Evolutionary conservation across 2,113 vertebrate genomes (phyloP).

Genomic region (Pelmatolapia mariae): DNA sequence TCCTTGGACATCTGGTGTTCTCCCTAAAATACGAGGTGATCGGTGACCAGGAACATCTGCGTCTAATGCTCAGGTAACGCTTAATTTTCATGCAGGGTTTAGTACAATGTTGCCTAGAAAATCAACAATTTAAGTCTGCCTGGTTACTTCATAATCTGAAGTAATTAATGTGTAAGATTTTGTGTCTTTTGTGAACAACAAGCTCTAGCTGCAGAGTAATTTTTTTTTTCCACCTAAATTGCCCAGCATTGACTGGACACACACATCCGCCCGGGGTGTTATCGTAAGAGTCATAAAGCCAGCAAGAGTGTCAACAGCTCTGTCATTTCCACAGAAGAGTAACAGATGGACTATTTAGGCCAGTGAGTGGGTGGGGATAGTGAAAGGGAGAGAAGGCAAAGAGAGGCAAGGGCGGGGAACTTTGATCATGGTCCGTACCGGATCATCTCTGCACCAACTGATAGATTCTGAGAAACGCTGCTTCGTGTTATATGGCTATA

Average conservation of each 20-base stretch:
- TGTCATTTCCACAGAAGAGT: slow-evolving; percentile 27
- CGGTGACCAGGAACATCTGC: slow-evolving; percentile 92
- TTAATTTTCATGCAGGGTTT: background rate
- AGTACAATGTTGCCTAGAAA: background rate
- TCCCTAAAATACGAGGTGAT: slow-evolving; percentile 95
- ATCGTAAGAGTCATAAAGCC: slow-evolving; percentile 40
- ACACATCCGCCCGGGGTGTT: background rate
- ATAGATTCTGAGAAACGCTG: slow-evolving; percentile 11
- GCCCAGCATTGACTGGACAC: background rate
- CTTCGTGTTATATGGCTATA: background rate
- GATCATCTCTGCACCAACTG: slow-evolving; percentile 15
- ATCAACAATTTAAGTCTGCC: background rate
- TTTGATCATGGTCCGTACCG: slow-evolving; percentile 6
- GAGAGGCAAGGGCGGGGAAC: slow-evolving; percentile 9
- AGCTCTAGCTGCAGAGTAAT: background rate
- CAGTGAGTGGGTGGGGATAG: slow-evolving; percentile 32
- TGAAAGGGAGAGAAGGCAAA: background rate
- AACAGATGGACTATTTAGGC: slow-evolving; percentile 67
- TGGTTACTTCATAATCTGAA: background rate
- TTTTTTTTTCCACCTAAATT: background rate
- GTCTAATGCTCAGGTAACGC: slow-evolving; percentile 86
- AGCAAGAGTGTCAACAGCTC: slow-evolving; percentile 48
- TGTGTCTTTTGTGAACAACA: background rate
- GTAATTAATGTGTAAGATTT: background rate
- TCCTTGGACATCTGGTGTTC: slow-evolving; percentile 92